Evolutionary conservation across 2,888 invertebrate genomes (phyloP).

Genomic region (Thelaira solivaga): DNA sequence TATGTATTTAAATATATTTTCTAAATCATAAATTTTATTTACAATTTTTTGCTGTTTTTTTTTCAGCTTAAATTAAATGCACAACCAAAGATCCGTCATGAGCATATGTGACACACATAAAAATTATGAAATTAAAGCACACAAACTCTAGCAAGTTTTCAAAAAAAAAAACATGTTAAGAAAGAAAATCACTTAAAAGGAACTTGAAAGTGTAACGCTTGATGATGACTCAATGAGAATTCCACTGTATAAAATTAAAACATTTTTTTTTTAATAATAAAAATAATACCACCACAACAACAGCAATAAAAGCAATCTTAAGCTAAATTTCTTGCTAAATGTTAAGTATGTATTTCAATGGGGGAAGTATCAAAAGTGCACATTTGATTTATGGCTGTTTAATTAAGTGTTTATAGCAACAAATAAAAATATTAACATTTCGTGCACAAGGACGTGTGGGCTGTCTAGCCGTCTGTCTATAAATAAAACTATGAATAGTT

Average conservation of each 20-base stretch:
- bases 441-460: slow-evolving; percentile 47
- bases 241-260: slow-evolving; percentile 33
- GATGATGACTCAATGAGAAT: slow-evolving; percentile 49
- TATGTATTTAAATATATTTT: background rate
- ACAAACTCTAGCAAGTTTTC: background rate
- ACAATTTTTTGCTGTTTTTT: background rate
- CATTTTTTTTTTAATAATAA: background rate
- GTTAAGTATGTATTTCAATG: background rate
- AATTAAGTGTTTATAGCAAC: slow-evolving; percentile 7
- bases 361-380: background rate
- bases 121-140: slow-evolving; percentile 1
- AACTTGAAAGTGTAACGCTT: slow-evolving; percentile 28
- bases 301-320: slow-evolving; percentile 1
- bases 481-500: slow-evolving; percentile 39
- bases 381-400: slow-evolving; percentile 13
- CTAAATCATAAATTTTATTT: background rate
- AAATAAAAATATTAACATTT: background rate
- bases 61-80: slow-evolving; percentile 14
- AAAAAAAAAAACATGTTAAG: background rate
- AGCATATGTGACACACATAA: slow-evolving; percentile 40
- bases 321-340: slow-evolving; percentile 34
- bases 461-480: slow-evolving; percentile 19
- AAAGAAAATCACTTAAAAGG: no score
- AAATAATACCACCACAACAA: background rate
- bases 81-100: slow-evolving; percentile 9